These are phyloP conservation scores for Epinotia nisella DNA, from an alignment of 2,888 invertebrate genomes.

Conservation along the genomic window DNA sequence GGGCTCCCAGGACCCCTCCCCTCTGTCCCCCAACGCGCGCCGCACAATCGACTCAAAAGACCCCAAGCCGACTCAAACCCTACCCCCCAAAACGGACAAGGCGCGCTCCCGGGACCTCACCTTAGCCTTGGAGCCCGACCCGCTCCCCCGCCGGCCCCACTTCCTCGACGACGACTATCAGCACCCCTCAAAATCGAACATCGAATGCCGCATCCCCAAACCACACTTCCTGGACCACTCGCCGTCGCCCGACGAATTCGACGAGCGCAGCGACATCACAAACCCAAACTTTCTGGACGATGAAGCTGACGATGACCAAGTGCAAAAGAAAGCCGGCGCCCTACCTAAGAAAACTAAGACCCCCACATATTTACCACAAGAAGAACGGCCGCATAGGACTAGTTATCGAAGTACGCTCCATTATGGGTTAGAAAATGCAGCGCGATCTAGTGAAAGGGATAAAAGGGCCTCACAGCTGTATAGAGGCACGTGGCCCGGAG, in stretches of 20 bases:
- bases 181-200: slow-evolving; percentile 81
- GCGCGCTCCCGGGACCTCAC: slow-evolving; percentile 76
- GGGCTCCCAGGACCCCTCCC: slow-evolving; percentile 62
- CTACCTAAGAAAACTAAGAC: slow-evolving; percentile 74
- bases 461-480: slow-evolving; percentile 79
- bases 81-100: slow-evolving; percentile 68
- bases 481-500: slow-evolving; percentile 80
- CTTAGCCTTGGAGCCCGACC: slow-evolving; percentile 69
- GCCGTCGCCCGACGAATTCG: slow-evolving; percentile 81
- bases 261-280: slow-evolving; percentile 79
- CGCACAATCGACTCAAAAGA: slow-evolving; percentile 71
- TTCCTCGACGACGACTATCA: slow-evolving; percentile 87
- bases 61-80: slow-evolving; percentile 59
- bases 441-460: slow-evolving; percentile 79
- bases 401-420: slow-evolving; percentile 76
- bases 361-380: slow-evolving; percentile 64
- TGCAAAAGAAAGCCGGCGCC: slow-evolving; percentile 75
- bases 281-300: slow-evolving; percentile 81
- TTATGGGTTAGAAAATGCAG: slow-evolving; percentile 78
- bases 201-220: slow-evolving; percentile 81
- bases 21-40: slow-evolving; percentile 68
- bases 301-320: slow-evolving; percentile 72
- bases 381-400: slow-evolving; percentile 75
- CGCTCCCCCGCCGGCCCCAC: slow-evolving; percentile 81
- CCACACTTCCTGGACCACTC: slow-evolving; percentile 83